Percentiles rank a stretch among this genome's conserved stretches.
Conservation (phyloP, 2,888 invertebrate species). For the Dimorphilus gyrociliatus region DNA sequence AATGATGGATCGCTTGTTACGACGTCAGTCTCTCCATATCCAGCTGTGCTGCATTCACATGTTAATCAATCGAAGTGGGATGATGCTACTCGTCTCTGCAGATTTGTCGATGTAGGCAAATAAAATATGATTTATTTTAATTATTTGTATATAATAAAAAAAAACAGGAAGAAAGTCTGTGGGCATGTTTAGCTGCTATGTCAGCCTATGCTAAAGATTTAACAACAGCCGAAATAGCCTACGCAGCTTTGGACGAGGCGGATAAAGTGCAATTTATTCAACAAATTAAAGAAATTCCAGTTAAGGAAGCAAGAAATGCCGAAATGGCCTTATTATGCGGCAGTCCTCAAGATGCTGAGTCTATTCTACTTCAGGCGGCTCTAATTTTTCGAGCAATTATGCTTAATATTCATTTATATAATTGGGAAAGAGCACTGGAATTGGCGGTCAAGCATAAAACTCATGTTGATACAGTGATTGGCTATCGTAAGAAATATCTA, state of each 20-base stretch:
- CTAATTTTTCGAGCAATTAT: conserved; percentile 53
- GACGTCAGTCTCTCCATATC: conserved; percentile 54
- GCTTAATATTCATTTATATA: conserved; percentile 52
- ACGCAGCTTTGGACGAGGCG: conserved; percentile 64
- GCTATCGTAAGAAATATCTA: conserved; percentile 49
- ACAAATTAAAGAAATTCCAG: conserved; percentile 35
- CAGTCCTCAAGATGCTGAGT: conserved; percentile 53
- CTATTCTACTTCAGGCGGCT: conserved; percentile 49
- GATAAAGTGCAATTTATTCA: conserved; percentile 40
- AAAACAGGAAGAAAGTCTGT: conserved; percentile 45
- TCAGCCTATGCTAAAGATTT: conserved; percentile 70
- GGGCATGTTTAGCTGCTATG: conserved; percentile 84
- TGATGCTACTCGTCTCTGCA: conserved; percentile 62
- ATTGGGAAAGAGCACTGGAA: conserved; percentile 61
- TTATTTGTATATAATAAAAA: too few species aligned
- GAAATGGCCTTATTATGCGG: conserved; percentile 53
- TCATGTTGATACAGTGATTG: conserved; percentile 55
- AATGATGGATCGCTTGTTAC: conserved; percentile 73
- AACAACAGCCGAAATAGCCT: conserved; percentile 81
- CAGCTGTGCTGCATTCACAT: conserved; percentile 47
- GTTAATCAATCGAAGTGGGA: conserved; percentile 52
- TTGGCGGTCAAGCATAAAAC: conserved; percentile 55
- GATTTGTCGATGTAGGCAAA: conserved; percentile 45
- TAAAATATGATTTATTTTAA: too few species aligned
- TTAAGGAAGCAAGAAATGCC: conserved; percentile 46